Base-by-base conservation (phyloP, 2,888 invertebrate genomes). In the Silvanus unidentatus region DNA sequence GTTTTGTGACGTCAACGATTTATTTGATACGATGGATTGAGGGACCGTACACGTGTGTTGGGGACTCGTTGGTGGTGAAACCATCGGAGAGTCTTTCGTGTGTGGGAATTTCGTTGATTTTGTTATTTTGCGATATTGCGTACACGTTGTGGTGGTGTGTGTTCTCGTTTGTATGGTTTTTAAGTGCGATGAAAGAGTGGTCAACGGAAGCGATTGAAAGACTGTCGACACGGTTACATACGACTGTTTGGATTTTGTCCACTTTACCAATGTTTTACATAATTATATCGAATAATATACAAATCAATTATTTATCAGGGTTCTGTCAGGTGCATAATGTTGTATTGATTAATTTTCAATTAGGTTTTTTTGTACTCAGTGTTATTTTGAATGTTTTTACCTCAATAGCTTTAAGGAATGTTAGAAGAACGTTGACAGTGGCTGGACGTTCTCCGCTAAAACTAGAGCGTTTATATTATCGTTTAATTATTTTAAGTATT, bases 181-280 rank as follows among this genome's bases (percentile, higher is more conserved):
- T 94, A 39, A 88, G 91, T 2, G 91, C 93, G 0, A 88, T 89
- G 36, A 86, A 91, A 66, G 91, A 93, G 66, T 94, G 94, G 94
- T 90, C 91, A 16, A 89, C 90, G 45, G 94, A 94, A 71, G 91
- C 92, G 1, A 79, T 94, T 42, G 91, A 91, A 69, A 83, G 87
- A 39, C 85, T 90, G 16, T 86, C 91, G 0, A 84, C 88, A 12
- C 85, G 91, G 60, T 82, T 93, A 53, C 94, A 94, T 71, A 82
- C 88, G 1, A 80, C 84, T 1, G 86, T 92, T 1, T 95, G 94
- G 93, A 88, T 88, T 47, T 80, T 89, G 58, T 91, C 93, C 0
- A 84, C 90, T 32, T 81, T 89, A 9, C 84, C 90, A 62, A 88
- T 92, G 11, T 88, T 91, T 45, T 86, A 86, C 2, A 86, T 90